Evolutionary conservation across 1,140 invertebrate genomes (phyloP).

Genomic region (Trinorchestia longiramus): DNA sequence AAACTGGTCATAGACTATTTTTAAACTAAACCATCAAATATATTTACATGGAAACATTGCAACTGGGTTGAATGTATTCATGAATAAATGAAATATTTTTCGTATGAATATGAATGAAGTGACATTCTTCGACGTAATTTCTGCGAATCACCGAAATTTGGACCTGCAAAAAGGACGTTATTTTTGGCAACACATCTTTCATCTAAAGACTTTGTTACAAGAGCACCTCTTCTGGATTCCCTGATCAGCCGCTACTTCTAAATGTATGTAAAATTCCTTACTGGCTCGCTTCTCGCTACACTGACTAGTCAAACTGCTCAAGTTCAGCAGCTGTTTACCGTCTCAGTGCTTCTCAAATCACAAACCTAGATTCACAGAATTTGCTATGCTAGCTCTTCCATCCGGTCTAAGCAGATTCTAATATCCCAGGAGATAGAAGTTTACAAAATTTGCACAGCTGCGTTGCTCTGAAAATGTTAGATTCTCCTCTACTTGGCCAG

Average conservation of each 20-base stretch:
- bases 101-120: neutral
- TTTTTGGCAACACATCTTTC: neutral
- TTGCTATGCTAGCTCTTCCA: neutral
- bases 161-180: neutral
- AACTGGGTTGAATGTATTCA: neutral
- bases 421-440: neutral
- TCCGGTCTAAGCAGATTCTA: too few relatives aligned
- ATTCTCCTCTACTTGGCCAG: neutral
- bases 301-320: neutral
- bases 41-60: too few relatives aligned
- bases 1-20: neutral
- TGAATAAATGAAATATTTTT: neutral
- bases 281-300: neutral
- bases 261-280: neutral
- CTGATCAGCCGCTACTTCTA: neutral
- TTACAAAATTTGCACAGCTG: neutral
- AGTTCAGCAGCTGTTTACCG: neutral
- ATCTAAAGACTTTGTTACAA: neutral
- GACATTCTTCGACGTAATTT: neutral
- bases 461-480: neutral
- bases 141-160: neutral
- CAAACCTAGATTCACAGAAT: neutral
- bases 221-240: neutral
- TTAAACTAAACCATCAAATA: too few relatives aligned
- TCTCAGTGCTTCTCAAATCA: neutral